Percentiles rank a stretch among this genome's conserved stretches.
These are phyloP conservation scores for Brachymystax lenok DNA, from an alignment of 2,797 vertebrate species.

Conservation along the genomic window DNA sequence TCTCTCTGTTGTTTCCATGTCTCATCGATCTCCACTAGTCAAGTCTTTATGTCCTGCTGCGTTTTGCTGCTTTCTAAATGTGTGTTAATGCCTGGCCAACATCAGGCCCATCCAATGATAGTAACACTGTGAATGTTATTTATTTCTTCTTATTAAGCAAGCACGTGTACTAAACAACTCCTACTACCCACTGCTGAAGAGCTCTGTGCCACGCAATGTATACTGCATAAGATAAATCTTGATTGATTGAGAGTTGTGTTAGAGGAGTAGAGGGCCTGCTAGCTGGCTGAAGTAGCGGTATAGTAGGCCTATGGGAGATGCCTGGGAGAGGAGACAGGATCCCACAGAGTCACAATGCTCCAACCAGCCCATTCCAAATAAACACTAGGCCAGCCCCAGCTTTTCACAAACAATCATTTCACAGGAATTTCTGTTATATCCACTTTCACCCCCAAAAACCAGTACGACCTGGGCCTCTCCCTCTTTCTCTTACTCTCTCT, in stretches of 20 bases:
- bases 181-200: conserved; percentile 59
- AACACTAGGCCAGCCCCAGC: conserved; percentile 45
- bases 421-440: conserved; percentile 37
- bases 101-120: conserved; percentile 65
- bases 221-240: conserved; percentile 76
- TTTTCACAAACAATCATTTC: conserved; percentile 53
- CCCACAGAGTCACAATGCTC: conserved; percentile 39
- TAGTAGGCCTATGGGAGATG: conserved; percentile 23
- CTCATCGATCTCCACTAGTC: conserved; percentile 73
- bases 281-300: conserved; percentile 41
- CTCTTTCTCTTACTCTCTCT: neutral
- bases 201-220: conserved; percentile 34
- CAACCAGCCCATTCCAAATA: conserved; percentile 58
- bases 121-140: conserved; percentile 76
- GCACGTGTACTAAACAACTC: conserved; percentile 76
- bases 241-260: conserved; percentile 72
- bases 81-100: conserved; percentile 72
- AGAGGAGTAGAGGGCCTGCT: conserved; percentile 51
- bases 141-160: conserved; percentile 73
- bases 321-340: conserved; percentile 28
- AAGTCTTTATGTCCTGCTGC: conserved; percentile 73
- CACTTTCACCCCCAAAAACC: conserved; percentile 46
- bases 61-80: conserved; percentile 72
- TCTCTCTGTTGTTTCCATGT: conserved; percentile 60
- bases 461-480: conserved; percentile 25